Percentiles rank a stretch among this genome's conserved stretches.
Evolutionary conservation across 2,797 vertebrate species (phyloP).

Genomic region (Cirrhinus molitorella): DNA sequence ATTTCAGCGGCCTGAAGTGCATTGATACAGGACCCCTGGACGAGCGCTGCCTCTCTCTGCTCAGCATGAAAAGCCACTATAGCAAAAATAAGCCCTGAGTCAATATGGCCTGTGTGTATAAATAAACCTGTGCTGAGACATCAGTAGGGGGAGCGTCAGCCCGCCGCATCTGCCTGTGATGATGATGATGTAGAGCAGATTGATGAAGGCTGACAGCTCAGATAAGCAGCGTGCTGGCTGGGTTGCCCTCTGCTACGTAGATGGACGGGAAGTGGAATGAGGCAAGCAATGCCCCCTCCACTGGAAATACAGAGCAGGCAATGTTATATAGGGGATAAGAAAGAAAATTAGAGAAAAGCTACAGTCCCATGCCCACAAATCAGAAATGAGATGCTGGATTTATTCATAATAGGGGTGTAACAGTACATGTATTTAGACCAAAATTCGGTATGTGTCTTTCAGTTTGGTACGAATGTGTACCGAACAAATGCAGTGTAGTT

Average conservation of each 20-base stretch:
- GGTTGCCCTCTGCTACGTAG: background rate
- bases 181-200: slow-evolving; percentile 48
- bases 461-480: background rate
- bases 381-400: background rate
- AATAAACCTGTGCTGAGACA: slow-evolving; percentile 52
- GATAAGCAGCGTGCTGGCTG: slow-evolving; percentile 8
- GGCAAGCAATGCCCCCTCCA: background rate
- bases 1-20: slow-evolving; percentile 30
- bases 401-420: background rate
- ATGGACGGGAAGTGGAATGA: slow-evolving; percentile 14
- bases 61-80: slow-evolving; percentile 47
- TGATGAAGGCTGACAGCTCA: slow-evolving; percentile 46
- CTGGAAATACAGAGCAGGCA: background rate
- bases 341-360: background rate
- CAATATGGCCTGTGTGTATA: slow-evolving; percentile 51
- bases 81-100: slow-evolving; percentile 51
- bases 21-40: slow-evolving; percentile 41
- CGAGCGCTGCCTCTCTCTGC: slow-evolving; percentile 29
- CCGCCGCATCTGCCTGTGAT: slow-evolving; percentile 38
- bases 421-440: background rate
- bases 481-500: background rate
- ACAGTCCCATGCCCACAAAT: no score
- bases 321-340: background rate
- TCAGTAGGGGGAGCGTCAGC: slow-evolving; percentile 38
- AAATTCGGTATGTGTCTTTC: background rate